Base-by-base conservation (phyloP, 1,140 invertebrate species). In the Neodiprion fabricii region DNA sequence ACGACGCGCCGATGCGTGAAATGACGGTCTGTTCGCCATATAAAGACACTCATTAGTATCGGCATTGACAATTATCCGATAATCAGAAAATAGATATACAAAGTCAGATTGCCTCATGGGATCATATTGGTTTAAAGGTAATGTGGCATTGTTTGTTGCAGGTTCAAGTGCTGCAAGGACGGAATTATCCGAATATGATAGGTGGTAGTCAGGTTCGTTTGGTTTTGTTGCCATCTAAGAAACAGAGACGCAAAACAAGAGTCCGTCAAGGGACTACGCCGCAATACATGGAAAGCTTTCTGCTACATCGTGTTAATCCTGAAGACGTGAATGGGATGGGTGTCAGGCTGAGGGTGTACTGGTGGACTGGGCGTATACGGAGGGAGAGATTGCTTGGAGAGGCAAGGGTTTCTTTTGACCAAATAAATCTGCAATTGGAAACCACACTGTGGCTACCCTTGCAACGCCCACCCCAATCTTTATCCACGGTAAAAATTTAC, bases 271-370 rank as follows among this genome's bases (percentile, higher is more conserved):
- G 96, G 1, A 94, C 96, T 79, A 96, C 94, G 82, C 96, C 96
- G 1, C 94, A 96, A 81, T 98, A 96, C 82, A 95, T 97, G 91
- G 97, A 98, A 84, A 96, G 94, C 79, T 97, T 98, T 85, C 90
- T 96, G 61, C 92, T 98, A 76, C 95, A 93, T 85, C 94, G 96
- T 84, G 96, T 98, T 61, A 96, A 96, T 89, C 95, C 95, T 87
- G 96, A 97, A 89, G 97, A 98, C 82, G 95, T 98, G 1, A 95
- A 95, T 83, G 95, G 95, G 17, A 94, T 98, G 91, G 96, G 96
- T 0, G 90, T 98, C 0, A 91, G 97, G 49, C 92, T 98, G 48
- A 91, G 97, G n/a, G 91, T 98, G 12, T 98, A 98, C 84, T 78
- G 86, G 10, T 88, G 85, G 86, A 78, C 86, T 14, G 96, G 96